Percentiles rank a stretch among this genome's conserved stretches.
Evolutionary conservation across 2,888 invertebrate species (phyloP).

Genomic region (Colostygia pectinataria): DNA sequence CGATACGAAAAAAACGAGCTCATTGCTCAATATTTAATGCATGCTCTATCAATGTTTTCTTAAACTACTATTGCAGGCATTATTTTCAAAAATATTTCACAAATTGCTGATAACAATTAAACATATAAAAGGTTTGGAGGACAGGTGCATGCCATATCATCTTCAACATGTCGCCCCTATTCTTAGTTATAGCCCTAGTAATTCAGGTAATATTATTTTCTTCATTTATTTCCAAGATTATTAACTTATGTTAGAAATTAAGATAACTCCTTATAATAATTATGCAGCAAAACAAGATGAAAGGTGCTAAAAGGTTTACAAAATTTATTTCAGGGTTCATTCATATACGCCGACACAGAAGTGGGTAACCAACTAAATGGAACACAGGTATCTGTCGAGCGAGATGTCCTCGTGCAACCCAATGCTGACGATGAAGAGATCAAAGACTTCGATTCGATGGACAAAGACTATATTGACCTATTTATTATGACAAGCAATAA

Average conservation of each 20-base stretch:
- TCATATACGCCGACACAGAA: conserved; percentile 44
- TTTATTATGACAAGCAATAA: conserved; percentile 46
- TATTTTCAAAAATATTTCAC: conserved; percentile 49
- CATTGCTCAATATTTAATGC: conserved; percentile 40
- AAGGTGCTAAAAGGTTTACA: too few relatives aligned
- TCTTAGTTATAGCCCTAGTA: conserved; percentile 60
- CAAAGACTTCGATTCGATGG: conserved; percentile 43
- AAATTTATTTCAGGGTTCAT: conserved; percentile 60
- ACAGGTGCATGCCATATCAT: conserved; percentile 36
- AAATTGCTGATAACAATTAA: conserved; percentile 50
- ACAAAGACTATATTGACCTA: conserved; percentile 61
- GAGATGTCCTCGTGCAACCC: conserved; percentile 39
- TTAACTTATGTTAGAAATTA: too few relatives aligned
- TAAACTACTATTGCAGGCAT: conserved; percentile 34
- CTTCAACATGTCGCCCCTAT: conserved; percentile 60
- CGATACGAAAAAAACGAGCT: conserved; percentile 1
- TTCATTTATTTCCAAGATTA: conserved; percentile 6
- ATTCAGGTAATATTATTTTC: conserved; percentile 60
- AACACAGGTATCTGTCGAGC: conserved; percentile 36
- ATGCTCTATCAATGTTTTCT: conserved; percentile 43
- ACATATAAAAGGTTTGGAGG: conserved; percentile 52
- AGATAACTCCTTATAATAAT: too few relatives aligned
- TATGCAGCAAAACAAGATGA: too few relatives aligned
- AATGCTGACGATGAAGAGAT: conserved; percentile 38
- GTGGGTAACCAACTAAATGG: conserved; percentile 32